These are phyloP conservation scores for Brachyrhaphis roseni DNA, from an alignment of 2,797 vertebrate genomes.

Conservation along the genomic window DNA sequence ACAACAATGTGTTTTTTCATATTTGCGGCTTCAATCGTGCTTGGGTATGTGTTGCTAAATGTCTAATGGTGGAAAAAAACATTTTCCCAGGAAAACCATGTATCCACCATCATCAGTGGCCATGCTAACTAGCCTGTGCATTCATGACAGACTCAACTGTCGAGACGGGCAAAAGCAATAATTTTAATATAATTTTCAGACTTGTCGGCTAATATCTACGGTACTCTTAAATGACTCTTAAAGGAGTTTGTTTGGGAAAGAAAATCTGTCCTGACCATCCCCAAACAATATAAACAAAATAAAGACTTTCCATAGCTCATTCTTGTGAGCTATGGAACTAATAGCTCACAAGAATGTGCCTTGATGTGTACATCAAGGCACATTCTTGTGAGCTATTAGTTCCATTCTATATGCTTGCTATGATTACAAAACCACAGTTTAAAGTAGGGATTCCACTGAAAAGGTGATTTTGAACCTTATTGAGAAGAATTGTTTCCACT, in stretches of 20 bases:
- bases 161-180: too few relatives aligned
- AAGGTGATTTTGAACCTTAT: neutral
- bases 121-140: too few relatives aligned
- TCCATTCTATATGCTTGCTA: neutral
- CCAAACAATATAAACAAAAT: neutral
- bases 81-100: too few relatives aligned
- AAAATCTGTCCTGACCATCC: neutral
- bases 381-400: neutral
- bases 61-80: too few relatives aligned
- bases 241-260: neutral
- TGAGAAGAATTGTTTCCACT: conserved; percentile 26
- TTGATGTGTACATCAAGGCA: too few relatives aligned
- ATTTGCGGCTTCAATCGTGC: too few relatives aligned
- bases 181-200: neutral
- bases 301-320: neutral
- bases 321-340: neutral
- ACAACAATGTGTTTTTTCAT: too few relatives aligned
- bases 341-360: too few relatives aligned
- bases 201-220: neutral
- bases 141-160: too few relatives aligned
- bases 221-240: neutral
- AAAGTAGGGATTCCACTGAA: neutral
- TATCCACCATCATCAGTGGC: too few relatives aligned
- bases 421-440: neutral
- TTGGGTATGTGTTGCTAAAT: too few relatives aligned